phyloP scores from a whole-genome alignment of 2,888 invertebrate genomes.

The Drosophila ochracea region DNA sequence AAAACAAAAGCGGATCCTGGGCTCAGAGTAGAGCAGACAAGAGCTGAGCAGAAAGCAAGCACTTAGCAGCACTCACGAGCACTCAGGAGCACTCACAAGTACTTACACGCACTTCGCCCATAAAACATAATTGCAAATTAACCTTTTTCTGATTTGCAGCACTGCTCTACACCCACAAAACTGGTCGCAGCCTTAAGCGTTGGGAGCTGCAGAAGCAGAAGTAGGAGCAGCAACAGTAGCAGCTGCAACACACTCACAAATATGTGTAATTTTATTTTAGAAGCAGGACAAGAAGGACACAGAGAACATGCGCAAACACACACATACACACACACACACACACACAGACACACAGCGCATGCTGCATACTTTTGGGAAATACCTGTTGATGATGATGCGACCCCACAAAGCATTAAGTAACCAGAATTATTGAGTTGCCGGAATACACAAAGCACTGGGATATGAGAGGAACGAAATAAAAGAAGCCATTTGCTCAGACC shows the following conservation, averaged over 20 bases:
- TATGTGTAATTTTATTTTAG: conserved; percentile 45
- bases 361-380: conserved; percentile 28
- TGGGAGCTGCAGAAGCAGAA: background rate
- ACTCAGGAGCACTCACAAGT: conserved; percentile 51
- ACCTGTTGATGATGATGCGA: conserved; percentile 43
- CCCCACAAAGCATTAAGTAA: conserved; percentile 65
- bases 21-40: background rate
- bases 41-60: conserved; percentile 23
- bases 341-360: background rate
- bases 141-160: conserved; percentile 59
- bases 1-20: background rate
- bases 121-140: conserved; percentile 59
- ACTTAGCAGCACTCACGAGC: conserved; percentile 45
- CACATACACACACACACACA: background rate
- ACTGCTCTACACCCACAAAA: conserved; percentile 18
- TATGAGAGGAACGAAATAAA: background rate
- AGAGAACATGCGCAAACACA: conserved; percentile 2
- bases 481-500: conserved; percentile 20
- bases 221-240: conserved; percentile 10
- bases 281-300: conserved; percentile 29
- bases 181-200: conserved; percentile 19
- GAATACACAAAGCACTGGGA: conserved; percentile 12
- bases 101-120: conserved; percentile 54
- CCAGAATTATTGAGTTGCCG: conserved; percentile 67
- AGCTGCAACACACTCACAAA: conserved; percentile 20